Evolutionary conservation across 1,140 invertebrate species (phyloP).

Genomic region (Magallana angulata): DNA sequence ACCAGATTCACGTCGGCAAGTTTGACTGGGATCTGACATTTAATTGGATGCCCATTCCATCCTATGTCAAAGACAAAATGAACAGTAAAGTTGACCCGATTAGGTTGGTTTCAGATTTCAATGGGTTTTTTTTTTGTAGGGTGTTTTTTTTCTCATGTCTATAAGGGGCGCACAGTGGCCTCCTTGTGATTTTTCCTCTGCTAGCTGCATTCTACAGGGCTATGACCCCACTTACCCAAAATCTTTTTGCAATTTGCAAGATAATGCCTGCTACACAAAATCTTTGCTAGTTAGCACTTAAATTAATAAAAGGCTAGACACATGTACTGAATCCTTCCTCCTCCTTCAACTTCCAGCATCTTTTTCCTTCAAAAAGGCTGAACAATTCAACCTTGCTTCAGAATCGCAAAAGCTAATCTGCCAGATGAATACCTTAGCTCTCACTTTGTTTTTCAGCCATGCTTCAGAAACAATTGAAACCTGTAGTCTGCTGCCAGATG

Average conservation of each 20-base stretch:
- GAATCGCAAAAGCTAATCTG: too few species aligned
- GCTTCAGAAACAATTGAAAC: neutral
- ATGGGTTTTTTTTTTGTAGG: too few species aligned
- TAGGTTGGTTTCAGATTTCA: constrained; percentile 53
- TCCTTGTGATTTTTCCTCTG: neutral
- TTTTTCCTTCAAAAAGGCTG: too few species aligned
- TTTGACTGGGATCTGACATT: constrained; percentile 97
- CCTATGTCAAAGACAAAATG: constrained; percentile 84
- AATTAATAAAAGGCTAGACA: too few species aligned
- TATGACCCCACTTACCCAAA: neutral
- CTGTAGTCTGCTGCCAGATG: neutral
- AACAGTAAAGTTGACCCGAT: constrained; percentile 79
- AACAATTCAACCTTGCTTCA: too few species aligned
- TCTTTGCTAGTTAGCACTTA: too few species aligned
- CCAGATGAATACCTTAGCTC: too few species aligned
- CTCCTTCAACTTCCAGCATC: too few species aligned
- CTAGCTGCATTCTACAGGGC: neutral
- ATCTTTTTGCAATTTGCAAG: neutral
- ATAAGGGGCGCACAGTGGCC: neutral
- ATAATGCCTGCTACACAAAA: neutral
- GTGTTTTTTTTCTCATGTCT: neutral
- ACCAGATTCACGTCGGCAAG: constrained; percentile 85
- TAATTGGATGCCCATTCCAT: constrained; percentile 92
- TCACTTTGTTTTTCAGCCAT: neutral
- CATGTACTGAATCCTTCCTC: too few species aligned